Percentiles rank a stretch among this genome's conserved stretches.
These are phyloP conservation scores for Vireo altiloquus DNA, from an alignment of 2,113 vertebrate genomes.

Conservation along the genomic window DNA sequence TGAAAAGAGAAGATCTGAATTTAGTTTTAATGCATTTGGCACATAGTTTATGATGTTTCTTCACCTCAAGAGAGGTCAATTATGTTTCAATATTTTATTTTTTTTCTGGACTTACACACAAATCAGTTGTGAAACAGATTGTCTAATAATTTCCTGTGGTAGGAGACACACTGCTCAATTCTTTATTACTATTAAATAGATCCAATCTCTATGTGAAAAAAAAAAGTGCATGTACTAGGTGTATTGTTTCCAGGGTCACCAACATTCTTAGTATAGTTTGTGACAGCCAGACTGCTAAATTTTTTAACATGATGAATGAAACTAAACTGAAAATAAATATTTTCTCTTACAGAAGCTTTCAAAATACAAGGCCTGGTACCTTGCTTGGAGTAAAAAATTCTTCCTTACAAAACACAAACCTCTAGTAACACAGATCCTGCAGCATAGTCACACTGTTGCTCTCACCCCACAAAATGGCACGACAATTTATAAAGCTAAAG, in stretches of 20 bases:
- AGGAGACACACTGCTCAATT: background rate
- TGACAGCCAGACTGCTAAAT: background rate
- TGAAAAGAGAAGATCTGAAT: background rate
- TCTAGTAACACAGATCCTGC: background rate
- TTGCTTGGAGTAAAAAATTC: background rate
- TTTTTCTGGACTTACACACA: background rate
- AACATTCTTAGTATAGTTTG: background rate
- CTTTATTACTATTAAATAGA: background rate
- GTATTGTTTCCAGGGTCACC: background rate
- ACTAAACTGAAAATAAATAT: slow-evolving; percentile 8
- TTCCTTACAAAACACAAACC: background rate
- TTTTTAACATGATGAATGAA: slow-evolving; percentile 8
- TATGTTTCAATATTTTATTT: background rate
- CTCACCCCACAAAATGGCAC: background rate
- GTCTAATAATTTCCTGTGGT: background rate
- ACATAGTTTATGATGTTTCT: background rate
- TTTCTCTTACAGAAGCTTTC: slow-evolving; percentile 1
- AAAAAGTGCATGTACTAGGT: background rate
- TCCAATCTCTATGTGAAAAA: background rate
- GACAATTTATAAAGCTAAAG: background rate
- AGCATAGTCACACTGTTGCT: background rate
- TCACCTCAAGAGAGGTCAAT: background rate
- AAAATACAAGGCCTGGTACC: background rate
- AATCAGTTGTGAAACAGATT: background rate
- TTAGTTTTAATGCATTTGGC: background rate